Evolutionary conservation across 1,140 invertebrate species (phyloP).

Genomic region (Dreissena rostriformis): DNA sequence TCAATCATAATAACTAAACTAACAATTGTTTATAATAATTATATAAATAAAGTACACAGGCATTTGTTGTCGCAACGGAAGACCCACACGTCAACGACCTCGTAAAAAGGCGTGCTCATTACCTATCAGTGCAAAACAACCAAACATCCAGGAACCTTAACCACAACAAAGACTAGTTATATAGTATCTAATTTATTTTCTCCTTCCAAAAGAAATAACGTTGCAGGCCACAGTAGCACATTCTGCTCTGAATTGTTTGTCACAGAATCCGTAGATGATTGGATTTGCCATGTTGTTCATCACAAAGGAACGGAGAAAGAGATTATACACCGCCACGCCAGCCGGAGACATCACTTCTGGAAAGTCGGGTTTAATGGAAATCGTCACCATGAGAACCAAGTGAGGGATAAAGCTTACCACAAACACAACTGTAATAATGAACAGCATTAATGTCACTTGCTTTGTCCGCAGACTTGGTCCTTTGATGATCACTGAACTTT

Average conservation of each 20-base stretch:
- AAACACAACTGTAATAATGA: slow-evolving; percentile 63
- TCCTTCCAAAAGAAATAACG: too few relatives aligned
- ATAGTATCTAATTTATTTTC: too few relatives aligned
- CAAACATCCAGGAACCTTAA: too few relatives aligned
- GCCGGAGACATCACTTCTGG: slow-evolving; percentile 39
- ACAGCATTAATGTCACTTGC: slow-evolving; percentile 62
- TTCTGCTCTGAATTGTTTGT: slow-evolving; percentile 64
- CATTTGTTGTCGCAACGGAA: too few relatives aligned
- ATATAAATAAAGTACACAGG: too few relatives aligned
- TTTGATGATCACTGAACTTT: background rate
- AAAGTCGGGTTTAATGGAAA: slow-evolving; percentile 48
- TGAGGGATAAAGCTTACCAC: slow-evolving; percentile 66
- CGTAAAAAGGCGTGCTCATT: too few relatives aligned
- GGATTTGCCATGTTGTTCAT: slow-evolving; percentile 71
- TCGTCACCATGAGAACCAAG: slow-evolving; percentile 60
- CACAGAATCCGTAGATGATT: slow-evolving; percentile 68
- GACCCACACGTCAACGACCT: too few relatives aligned
- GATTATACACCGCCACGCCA: slow-evolving; percentile 36
- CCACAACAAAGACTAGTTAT: too few relatives aligned
- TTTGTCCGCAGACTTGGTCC: slow-evolving; percentile 35
- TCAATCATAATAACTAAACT: too few relatives aligned
- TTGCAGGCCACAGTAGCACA: slow-evolving; percentile 23
- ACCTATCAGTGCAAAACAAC: too few relatives aligned
- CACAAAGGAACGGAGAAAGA: slow-evolving; percentile 66
- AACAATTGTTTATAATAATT: too few relatives aligned